Evolutionary conservation across 2,113 vertebrate species (phyloP).

Genomic region (Scortum barcoo): DNA sequence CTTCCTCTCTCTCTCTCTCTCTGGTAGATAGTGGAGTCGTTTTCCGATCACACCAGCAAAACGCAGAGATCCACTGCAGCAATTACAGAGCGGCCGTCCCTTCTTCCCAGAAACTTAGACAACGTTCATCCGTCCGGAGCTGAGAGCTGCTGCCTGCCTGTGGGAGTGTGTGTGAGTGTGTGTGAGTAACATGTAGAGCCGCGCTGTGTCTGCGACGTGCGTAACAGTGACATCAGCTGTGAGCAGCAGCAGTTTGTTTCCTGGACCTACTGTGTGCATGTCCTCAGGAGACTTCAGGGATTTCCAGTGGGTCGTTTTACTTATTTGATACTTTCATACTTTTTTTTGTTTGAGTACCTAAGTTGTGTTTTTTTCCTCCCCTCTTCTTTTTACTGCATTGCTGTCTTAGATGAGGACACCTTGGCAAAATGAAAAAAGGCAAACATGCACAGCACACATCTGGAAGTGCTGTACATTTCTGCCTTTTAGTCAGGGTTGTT

Average conservation of each 20-base stretch:
- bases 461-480: no score
- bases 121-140: neutral
- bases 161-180: no score
- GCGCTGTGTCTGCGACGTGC: neutral
- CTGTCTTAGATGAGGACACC: no score
- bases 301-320: neutral
- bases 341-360: neutral
- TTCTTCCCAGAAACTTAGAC: fast-evolving
- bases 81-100: no score
- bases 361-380: no score
- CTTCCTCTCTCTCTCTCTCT: neutral
- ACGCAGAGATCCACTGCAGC: neutral
- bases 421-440: no score
- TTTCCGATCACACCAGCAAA: neutral
- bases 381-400: no score
- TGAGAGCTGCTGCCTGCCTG: no score
- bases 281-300: neutral
- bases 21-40: neutral
- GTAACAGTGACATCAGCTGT: conserved; percentile 4
- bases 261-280: neutral
- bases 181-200: neutral
- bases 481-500: no score
- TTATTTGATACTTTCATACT: neutral
- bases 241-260: neutral
- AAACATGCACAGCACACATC: no score